Base-by-base conservation (phyloP, 1,140 invertebrate species). In the Harlomillsia oculata region DNA sequence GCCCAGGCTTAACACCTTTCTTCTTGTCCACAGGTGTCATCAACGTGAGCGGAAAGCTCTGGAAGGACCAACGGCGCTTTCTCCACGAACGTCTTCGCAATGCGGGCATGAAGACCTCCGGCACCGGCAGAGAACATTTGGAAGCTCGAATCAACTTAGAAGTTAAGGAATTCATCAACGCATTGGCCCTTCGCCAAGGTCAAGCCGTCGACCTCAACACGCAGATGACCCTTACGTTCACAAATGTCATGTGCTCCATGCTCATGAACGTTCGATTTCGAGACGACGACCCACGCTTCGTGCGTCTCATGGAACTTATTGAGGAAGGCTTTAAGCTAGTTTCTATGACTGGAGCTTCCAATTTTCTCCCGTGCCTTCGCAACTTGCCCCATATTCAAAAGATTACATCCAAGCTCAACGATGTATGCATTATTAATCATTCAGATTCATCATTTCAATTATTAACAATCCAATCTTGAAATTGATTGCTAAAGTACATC, bases 51-150 rank as follows among this genome's bases (percentile, higher is more conserved):
- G 93, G 92, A 45, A 80, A 82, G 53, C 73, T 94, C 64, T 97
- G 92, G 92, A 88, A 90, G 69, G 86, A 88, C 62, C 89, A 96
- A 69, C 76, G 93, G 49, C 80, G 83, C 57, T 97, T 96, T 74
- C 76, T 96, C 13, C 87, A 96, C 65, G 83, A 88, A 58, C 83
- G 88, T 53, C 75, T 97, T 2, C 76, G 90, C 28, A 81, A 85
- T 64, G 91, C 97, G 62, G 93, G 94, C 11, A 89, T 92, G 82
- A 89, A 85, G 52, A 82, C 83, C 68, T 64, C 69, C 23, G 84
- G 83, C 28, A 77, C 77, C 40, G 84, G 85, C 26, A 85, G 85
- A 66, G 80, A 84, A 64, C 77, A 82, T 56, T 85, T 95, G 82
- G 87, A 93, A 70, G 77, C 77, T 16, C 80, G 84, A 70, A 93